Evolutionary conservation across 64 coral and sea anemone genomes (phyloP).

Genomic region (Porites lutea): DNA sequence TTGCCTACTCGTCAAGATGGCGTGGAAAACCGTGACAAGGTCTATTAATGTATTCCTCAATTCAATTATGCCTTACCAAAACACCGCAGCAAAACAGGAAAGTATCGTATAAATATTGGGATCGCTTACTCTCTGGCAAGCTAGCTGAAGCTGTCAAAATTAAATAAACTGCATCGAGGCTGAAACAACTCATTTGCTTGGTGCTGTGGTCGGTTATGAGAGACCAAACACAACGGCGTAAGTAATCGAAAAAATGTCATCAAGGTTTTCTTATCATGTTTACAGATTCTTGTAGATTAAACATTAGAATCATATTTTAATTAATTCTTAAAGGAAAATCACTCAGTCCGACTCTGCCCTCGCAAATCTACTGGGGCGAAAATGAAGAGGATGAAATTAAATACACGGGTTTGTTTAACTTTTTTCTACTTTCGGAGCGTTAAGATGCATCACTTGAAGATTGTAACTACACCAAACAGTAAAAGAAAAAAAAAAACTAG

Average conservation of each 20-base stretch:
- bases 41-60: too few relatives aligned
- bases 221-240: not conserved
- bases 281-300: not conserved
- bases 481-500: not conserved
- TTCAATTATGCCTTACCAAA: too few relatives aligned
- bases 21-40: too few relatives aligned
- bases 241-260: not conserved
- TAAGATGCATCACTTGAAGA: not conserved
- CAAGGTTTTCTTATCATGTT: constrained; percentile 8
- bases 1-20: too few relatives aligned
- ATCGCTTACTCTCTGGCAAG: too few relatives aligned
- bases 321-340: constrained; percentile 3
- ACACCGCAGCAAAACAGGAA: too few relatives aligned
- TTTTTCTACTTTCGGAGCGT: not conserved
- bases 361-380: not conserved
- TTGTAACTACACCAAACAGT: not conserved
- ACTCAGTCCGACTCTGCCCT: not conserved
- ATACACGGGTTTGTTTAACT: not conserved
- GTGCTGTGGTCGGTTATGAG: not conserved
- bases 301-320: not conserved
- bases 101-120: too few relatives aligned
- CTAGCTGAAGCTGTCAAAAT: not conserved
- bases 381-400: not conserved
- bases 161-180: not conserved
- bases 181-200: not conserved